phyloP scores from a whole-genome alignment of 2,113 vertebrate genomes.

The Rhinogobius similis region DNA sequence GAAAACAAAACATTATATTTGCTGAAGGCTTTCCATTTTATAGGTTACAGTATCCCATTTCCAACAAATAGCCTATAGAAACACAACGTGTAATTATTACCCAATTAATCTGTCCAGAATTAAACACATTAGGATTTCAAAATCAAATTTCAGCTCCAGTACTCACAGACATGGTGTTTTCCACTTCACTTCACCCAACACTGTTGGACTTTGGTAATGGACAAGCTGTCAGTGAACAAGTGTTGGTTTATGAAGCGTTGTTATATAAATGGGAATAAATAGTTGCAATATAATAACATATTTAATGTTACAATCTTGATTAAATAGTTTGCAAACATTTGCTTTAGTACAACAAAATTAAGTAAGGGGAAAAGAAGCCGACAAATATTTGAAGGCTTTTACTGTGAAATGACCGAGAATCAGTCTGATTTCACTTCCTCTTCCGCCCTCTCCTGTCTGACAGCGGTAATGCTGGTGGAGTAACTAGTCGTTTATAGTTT shows the following conservation, averaged over 20 bases:
- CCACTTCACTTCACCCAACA: conserved; percentile 5
- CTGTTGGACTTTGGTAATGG: conserved; percentile 62
- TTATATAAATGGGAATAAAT: conserved; percentile 31
- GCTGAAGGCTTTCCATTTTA: no score
- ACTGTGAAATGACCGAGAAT: conserved; percentile 1
- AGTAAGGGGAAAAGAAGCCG: neutral
- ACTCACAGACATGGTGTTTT: conserved; percentile 58
- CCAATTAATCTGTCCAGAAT: no score
- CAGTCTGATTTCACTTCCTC: conserved; percentile 21
- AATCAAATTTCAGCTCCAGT: neutral
- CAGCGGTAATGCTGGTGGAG: neutral
- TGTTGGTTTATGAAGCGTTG: conserved; percentile 18
- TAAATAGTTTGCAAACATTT: neutral
- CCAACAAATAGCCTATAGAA: no score
- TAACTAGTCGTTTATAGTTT: neutral
- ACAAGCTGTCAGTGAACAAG: conserved; percentile 28
- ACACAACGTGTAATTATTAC: no score
- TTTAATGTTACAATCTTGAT: neutral
- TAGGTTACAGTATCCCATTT: no score
- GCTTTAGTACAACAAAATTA: neutral
- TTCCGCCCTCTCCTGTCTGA: conserved; percentile 16
- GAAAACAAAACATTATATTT: no score
- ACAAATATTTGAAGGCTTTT: neutral
- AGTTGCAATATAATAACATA: neutral
- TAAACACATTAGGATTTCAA: neutral